Evolutionary conservation across 2,113 vertebrate species (phyloP).

Genomic region (Petaurus breviceps): DNA sequence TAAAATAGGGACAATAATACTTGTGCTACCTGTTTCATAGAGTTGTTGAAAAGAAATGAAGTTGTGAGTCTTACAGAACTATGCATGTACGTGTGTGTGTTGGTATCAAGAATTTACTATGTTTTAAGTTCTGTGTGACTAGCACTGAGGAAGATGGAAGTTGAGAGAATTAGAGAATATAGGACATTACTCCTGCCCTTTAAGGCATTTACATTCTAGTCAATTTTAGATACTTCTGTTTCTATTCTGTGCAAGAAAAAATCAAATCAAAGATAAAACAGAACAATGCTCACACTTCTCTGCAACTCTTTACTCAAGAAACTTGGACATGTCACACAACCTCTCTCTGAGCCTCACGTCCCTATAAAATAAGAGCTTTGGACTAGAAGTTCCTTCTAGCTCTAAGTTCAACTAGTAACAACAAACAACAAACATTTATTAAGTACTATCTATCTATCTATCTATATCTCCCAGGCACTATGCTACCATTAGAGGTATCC

Average conservation of each 20-base stretch:
- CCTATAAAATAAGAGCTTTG: conserved; percentile 26
- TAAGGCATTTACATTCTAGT: conserved; percentile 26
- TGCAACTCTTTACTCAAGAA: neutral
- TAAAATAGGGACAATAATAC: neutral
- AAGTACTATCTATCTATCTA: neutral
- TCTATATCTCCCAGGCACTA: neutral
- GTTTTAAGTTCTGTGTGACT: neutral
- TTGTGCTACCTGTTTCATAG: neutral
- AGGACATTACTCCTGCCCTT: neutral
- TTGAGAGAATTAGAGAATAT: neutral
- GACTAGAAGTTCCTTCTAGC: too few relatives aligned
- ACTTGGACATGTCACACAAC: neutral
- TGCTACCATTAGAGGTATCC: neutral
- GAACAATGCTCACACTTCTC: conserved; percentile 4
- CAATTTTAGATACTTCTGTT: conserved; percentile 31
- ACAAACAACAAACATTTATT: neutral
- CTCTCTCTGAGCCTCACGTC: neutral
- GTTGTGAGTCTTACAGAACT: neutral
- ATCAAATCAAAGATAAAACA: neutral
- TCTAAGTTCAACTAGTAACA: neutral
- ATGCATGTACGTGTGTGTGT: neutral
- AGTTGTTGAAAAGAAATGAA: neutral
- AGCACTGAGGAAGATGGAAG: neutral
- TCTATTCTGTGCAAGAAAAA: conserved; percentile 24
- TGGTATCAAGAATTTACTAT: neutral